Evolutionary conservation across 2,797 vertebrate species (phyloP), one percentile per base, ranked within the genome.

Genomic region (Morus bassanus): DNA sequence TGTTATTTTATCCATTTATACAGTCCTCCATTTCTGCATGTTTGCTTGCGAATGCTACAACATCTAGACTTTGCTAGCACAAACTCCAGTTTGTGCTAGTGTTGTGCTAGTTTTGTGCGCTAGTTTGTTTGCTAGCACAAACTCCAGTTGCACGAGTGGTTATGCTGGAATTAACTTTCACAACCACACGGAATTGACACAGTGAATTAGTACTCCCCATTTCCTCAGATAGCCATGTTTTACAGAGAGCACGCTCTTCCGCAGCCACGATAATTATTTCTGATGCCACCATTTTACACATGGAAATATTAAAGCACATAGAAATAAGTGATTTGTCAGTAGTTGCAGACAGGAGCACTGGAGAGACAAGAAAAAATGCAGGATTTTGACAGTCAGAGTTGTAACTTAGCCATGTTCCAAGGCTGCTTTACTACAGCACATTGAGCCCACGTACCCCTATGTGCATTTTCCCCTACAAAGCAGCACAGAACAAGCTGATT

Each of bases 141-240:
- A 80, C 19, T 61, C 54, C 53, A 65, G 33, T 45, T 1, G 1
- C 57, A 61, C 50, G 45, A 60, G 33, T 35, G 35, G 54, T 70
- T 88, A 77, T 18, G 23, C n/a, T 37, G 53, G 77, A 74, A 82
- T 89, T 77, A 64, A 64, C 77, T 86, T 67, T 63, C 65, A 83
- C 35, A 69, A 13, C 11, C 15, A 37, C 45, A 50, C 0, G 8
- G 85, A 83, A 80, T 2, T 9, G 13, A 64, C 57, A 43, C 25
- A 48, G 37, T 9, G 18, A 65, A 37, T 56, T 50, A 50, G 56
- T 35, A 51, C 35, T 41, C 33, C 61, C 23, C 2, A 1, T 57
- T 60, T 28, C 37, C 37, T 31, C 22, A 67, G 56, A 39, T 2
- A 85, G 53, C 15, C 70, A 61, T 0, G 0, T 51, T 90, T 87